A percentile compares a stretch with the other conserved stretches of the same genome.
phyloP scores from a whole-genome alignment of 2,113 vertebrate genomes.

The Callipepla californica region DNA sequence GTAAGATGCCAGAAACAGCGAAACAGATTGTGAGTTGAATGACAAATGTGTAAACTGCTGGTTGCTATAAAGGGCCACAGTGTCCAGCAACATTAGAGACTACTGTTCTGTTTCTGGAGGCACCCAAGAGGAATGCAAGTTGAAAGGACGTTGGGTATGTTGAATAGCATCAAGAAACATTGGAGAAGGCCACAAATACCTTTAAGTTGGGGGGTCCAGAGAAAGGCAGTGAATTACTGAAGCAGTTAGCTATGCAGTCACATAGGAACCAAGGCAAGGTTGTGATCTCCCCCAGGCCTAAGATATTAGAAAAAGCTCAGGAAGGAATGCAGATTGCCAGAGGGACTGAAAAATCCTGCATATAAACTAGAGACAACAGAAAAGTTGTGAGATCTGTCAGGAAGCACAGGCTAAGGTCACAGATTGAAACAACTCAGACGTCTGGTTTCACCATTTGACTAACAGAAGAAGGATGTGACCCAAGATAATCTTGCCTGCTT shows the following conservation, averaged over 20 bases:
- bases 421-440: constrained; percentile 55
- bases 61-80: constrained; percentile 43
- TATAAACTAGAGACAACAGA: constrained; percentile 36
- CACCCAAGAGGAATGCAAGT: neutral
- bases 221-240: neutral
- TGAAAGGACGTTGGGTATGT: neutral
- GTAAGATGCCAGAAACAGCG: constrained; percentile 37
- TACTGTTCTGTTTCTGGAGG: constrained; percentile 45
- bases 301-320: neutral
- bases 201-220: neutral
- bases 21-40: constrained; percentile 59
- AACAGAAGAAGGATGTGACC: constrained; percentile 56
- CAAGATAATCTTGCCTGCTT: constrained; percentile 51
- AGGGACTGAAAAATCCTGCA: constrained; percentile 34
- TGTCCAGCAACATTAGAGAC: constrained; percentile 31
- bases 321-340: constrained; percentile 32
- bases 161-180: neutral
- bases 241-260: neutral
- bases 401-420: constrained; percentile 28
- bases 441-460: constrained; percentile 48
- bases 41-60: constrained; percentile 55
- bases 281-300: neutral
- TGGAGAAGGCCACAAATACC: neutral
- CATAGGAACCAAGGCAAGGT: neutral
- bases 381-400: constrained; percentile 32